Evolutionary conservation across 2,797 vertebrate genomes (phyloP), one percentile per base, ranked within the genome.

Genomic region (Glossophaga mutica): DNA sequence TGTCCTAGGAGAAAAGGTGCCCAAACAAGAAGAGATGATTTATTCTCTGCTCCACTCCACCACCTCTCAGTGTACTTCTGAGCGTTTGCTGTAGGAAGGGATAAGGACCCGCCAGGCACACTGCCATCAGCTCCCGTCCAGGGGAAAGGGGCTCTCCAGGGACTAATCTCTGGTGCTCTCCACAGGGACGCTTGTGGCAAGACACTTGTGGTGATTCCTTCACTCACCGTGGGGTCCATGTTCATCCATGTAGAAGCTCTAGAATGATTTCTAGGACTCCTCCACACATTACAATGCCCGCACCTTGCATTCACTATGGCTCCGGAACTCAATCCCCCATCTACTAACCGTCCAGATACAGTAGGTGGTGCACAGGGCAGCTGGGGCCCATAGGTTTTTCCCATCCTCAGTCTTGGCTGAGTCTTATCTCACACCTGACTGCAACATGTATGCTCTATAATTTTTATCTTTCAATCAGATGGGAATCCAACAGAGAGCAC

Each of bases 41-140:
- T 78, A 50, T 46, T 79, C 50, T 82, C 37, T 68, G 68, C 0
- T 65, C 9, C 22, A 11, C 32, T 67, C 14, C 68, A 2, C 59
- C n/a, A n/a, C n/a, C n/a, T n/a, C n/a, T n/a, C n/a, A n/a, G n/a
- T n/a, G n/a, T n/a, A n/a, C n/a, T n/a, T n/a, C n/a, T n/a, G n/a
- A n/a, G n/a, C n/a, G n/a, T n/a, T n/a, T n/a, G n/a, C n/a, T n/a
- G n/a, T n/a, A n/a, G n/a, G n/a, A n/a, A n/a, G n/a, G n/a, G n/a
- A n/a, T n/a, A n/a, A n/a, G n/a, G n/a, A n/a, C 9, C 0, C 12
- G 21, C 2, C 2, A 2, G 8, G 67, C 1, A 74, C 22, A 15
- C 11, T 1, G 7, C 7, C 9, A 14, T 12, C 18, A 29, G 19
- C 4, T 24, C 12, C 12, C 39, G 50, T 71, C 18, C 2, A 34